Percentiles rank a stretch among this genome's conserved stretches.
Evolutionary conservation across 1,140 invertebrate species (phyloP).

Genomic region (Lucilia cuprina): DNA sequence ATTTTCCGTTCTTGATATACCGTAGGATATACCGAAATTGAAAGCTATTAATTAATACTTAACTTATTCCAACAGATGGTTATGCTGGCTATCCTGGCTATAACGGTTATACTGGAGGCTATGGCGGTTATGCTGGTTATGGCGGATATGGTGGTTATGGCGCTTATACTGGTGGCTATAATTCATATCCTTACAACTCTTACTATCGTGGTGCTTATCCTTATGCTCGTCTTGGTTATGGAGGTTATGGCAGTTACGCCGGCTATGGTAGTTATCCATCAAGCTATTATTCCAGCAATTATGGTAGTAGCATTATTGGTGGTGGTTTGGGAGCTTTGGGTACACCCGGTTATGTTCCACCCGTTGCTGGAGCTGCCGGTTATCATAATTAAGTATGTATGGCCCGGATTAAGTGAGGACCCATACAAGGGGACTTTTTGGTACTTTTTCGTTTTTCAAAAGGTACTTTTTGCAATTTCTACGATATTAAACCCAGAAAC

Average conservation of each 20-base stretch:
- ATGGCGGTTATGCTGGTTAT: constrained; percentile 40
- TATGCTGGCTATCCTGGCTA: constrained; percentile 35
- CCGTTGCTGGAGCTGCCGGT: constrained; percentile 47
- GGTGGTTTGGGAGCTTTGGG: constrained; percentile 54
- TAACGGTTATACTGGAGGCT: constrained; percentile 38
- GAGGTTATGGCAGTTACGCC: constrained; percentile 47
- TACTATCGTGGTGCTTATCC: constrained; percentile 54
- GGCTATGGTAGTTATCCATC: constrained; percentile 55
- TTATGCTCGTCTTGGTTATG: constrained; percentile 45
- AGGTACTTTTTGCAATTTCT: too few species aligned
- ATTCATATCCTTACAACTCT: constrained; percentile 51
- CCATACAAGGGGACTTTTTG: too few species aligned
- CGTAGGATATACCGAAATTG: too few species aligned
- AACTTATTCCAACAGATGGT: constrained; percentile 7
- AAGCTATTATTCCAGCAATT: constrained; percentile 58
- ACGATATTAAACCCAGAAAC: too few species aligned
- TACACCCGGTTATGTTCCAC: constrained; percentile 46
- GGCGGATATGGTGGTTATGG: constrained; percentile 40
- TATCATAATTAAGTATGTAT: too few species aligned
- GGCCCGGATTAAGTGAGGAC: too few species aligned
- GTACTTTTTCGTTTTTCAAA: too few species aligned
- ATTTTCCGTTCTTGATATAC: too few species aligned
- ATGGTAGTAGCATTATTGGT: constrained; percentile 56
- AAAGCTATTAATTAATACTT: too few species aligned
- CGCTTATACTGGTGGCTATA: constrained; percentile 43